Evolutionary conservation across 2,888 invertebrate genomes (phyloP).

Genomic region (Nemotelus pantherinus): DNA sequence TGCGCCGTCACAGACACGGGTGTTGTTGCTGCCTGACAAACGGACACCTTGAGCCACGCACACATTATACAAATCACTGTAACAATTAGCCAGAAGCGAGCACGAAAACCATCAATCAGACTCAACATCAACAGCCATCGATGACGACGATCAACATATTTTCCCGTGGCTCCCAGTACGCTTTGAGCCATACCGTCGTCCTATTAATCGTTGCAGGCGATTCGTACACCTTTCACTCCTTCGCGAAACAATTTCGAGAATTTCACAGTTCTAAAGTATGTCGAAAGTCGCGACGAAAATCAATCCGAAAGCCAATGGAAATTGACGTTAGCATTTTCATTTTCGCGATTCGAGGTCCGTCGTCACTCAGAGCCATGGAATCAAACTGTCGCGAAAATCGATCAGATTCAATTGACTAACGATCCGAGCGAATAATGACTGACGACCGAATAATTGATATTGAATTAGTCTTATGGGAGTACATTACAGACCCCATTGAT

Average conservation of each 20-base stretch:
- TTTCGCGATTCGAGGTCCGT: slow-evolving; percentile 18
- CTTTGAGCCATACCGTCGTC: slow-evolving; percentile 42
- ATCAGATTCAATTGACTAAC: slow-evolving; percentile 16
- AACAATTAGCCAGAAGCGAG: slow-evolving; percentile 4
- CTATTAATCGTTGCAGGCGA: background rate
- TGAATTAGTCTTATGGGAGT: slow-evolving; percentile 32
- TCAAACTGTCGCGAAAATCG: background rate
- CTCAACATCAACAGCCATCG: slow-evolving; percentile 6
- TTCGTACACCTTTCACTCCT: background rate
- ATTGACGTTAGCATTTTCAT: slow-evolving; percentile 5
- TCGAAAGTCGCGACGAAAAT: slow-evolving; percentile 12
- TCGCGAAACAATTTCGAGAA: background rate
- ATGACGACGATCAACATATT: slow-evolving; percentile 23
- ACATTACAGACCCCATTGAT: slow-evolving; percentile 27
- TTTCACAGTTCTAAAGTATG: background rate
- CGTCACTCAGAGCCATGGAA: slow-evolving; percentile 22
- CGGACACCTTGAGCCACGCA: slow-evolving; percentile 18
- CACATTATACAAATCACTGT: slow-evolving; percentile 43
- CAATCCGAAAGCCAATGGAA: background rate
- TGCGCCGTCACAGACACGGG: slow-evolving; percentile 26
- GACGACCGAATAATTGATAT: slow-evolving; percentile 32
- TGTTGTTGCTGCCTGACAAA: slow-evolving; percentile 16
- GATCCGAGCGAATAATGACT: slow-evolving; percentile 17
- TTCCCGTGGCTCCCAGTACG: slow-evolving; percentile 23
- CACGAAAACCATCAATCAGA: slow-evolving; percentile 7